Base-by-base conservation (phyloP, 2,888 invertebrate genomes). In the Notodromas monacha region DNA sequence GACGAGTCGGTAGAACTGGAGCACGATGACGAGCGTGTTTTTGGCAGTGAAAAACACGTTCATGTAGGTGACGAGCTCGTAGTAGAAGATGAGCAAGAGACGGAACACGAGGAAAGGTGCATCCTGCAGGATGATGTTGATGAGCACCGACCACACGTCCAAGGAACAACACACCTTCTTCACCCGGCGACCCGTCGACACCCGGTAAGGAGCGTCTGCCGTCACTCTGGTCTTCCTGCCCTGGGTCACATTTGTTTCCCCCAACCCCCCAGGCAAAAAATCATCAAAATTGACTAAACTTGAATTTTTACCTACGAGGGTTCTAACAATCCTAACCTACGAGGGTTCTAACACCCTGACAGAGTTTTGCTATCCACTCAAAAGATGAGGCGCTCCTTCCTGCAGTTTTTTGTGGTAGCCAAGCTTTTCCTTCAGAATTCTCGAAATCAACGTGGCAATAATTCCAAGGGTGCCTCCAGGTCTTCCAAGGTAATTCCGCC, bases 31-130 rank as follows among this genome's bases (percentile, higher is more conserved):
- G 47, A 77, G 50, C 0, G 69, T 68, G 42, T 74, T 77, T 51
- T 77, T 72, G 51, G 77, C 79, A 0, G 81, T 81, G 52, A 86
- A 86, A 53, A 86, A 86, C 35, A 84, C 72, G 47, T 84, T 84
- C 67, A 81, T 81, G 43, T 86, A 81, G 41, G 72, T 79, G 38
- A 79, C 68, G 15, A 84, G 74, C 38, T 65, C 61, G 47, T 73
- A 81, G 41, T 76, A 68, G 6, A 69, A 61, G 34, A 86, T 79
- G 28, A 86, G 65, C 15, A 79, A 58, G 3, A 84, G 56, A 2
- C 81, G 54, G 45, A 81, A 74, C 0, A 70, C 68, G 4, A 81
- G 51, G 48, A 79, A 81, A 0, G 81, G 77, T 0, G 70, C 73
- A 43, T 81, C 79, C 44, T 40, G 60, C 0, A 81, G 56, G 0